phyloP scores from a whole-genome alignment of 2,888 invertebrate species.

The Rhagonycha lutea region DNA sequence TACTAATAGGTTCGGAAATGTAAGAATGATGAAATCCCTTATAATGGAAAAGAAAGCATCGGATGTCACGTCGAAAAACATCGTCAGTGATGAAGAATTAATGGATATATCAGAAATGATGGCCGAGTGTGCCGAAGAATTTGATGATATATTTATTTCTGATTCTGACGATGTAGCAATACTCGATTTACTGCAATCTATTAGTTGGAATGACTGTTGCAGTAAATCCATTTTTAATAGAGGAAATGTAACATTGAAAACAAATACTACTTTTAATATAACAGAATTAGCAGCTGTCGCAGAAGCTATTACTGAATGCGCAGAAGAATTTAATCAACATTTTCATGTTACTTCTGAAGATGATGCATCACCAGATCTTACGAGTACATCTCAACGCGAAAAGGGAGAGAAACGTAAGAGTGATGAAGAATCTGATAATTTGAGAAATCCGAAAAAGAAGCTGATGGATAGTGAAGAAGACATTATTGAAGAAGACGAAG shows the following conservation, averaged over 20 bases:
- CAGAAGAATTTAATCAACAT: too few relatives aligned
- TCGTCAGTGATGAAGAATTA: not conserved
- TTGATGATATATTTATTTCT: not conserved
- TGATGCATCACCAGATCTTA: not conserved
- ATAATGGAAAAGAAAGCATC: not conserved
- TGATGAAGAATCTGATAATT: not conserved
- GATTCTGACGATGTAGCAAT: not conserved
- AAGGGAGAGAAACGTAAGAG: constrained; percentile 31
- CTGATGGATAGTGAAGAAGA: constrained; percentile 31
- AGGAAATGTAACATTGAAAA: too few relatives aligned
- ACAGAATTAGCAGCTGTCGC: too few relatives aligned
- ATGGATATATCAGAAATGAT: not conserved
- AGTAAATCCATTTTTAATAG: too few relatives aligned
- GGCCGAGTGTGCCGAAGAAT: not conserved
- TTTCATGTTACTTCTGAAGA: too few relatives aligned
- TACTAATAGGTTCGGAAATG: too few relatives aligned
- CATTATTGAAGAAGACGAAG: constrained; percentile 61
- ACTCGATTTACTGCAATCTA: too few relatives aligned
- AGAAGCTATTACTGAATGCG: too few relatives aligned
- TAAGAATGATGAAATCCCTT: not conserved
- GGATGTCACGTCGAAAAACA: not conserved
- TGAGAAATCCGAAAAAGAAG: not conserved
- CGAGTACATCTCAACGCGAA: not conserved
- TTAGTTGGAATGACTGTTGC: too few relatives aligned
- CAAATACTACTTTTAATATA: too few relatives aligned